Percentiles rank a stretch among this genome's conserved stretches.
Conservation (phyloP, 2,797 vertebrate genomes). For the Poeciliopsis infans region DNA sequence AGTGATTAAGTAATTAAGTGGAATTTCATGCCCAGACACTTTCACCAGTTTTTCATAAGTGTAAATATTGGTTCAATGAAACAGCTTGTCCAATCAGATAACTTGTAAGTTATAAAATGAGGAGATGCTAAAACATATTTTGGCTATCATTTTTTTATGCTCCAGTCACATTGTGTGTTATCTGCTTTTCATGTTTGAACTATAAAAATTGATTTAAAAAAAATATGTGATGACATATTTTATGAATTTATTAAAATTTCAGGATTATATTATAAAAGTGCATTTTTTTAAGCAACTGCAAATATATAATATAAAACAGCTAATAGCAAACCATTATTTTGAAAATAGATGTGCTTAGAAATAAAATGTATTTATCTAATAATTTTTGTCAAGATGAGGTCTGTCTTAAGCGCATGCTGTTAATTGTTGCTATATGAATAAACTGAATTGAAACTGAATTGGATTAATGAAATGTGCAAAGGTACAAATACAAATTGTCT, state of each 20-base stretch:
- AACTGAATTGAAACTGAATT: too few relatives aligned
- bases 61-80: constrained; percentile 25
- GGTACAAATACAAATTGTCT: too few relatives aligned
- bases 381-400: background rate
- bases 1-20: constrained; percentile 19
- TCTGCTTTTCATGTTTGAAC: background rate
- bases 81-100: constrained; percentile 15
- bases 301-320: background rate
- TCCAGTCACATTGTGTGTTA: background rate
- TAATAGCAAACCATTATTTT: background rate
- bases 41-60: constrained; percentile 27
- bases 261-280: background rate
- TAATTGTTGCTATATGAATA: too few relatives aligned
- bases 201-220: background rate
- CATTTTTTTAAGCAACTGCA: background rate
- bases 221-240: background rate
- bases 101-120: constrained; percentile 18
- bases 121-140: constrained; percentile 9
- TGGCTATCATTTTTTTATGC: constrained; percentile 11
- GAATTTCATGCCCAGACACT: constrained; percentile 13
- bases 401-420: background rate
- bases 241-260: background rate
- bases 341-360: background rate
- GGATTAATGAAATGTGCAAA: too few relatives aligned
- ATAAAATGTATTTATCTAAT: background rate